Conservation (phyloP, 1,140 invertebrate species). For the Aphis gossypii region DNA sequence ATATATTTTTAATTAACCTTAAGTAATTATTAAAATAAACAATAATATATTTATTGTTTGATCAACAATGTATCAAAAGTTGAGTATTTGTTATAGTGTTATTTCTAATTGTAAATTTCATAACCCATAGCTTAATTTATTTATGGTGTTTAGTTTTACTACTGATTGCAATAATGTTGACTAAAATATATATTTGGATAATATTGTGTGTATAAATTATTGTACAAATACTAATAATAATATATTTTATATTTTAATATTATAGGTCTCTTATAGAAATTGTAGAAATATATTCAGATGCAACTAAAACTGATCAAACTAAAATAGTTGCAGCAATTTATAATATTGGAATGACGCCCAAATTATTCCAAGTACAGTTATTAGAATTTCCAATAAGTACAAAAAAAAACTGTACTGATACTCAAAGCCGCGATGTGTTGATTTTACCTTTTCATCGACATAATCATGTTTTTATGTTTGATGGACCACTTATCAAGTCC, state of each 20-base stretch:
- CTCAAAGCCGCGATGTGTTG: not conserved
- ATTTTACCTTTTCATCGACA: not conserved
- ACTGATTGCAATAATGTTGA: not conserved
- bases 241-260: not conserved
- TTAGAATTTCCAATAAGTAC: not conserved
- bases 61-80: too few species aligned
- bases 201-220: not conserved
- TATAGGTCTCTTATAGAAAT: conserved; percentile 26
- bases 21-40: not conserved
- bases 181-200: not conserved
- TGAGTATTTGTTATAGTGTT: too few species aligned
- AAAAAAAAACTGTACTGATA: not conserved
- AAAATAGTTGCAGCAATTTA: conserved; percentile 16
- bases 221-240: not conserved
- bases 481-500: not conserved
- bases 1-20: not conserved
- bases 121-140: not conserved
- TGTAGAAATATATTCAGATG: conserved; percentile 50
- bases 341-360: conserved; percentile 8
- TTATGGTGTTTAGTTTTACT: not conserved
- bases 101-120: too few species aligned
- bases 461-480: not conserved
- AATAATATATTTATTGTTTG: not conserved
- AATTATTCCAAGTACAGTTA: conserved; percentile 24
- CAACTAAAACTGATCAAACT: conserved; percentile 4